Evolutionary conservation across 2,888 invertebrate genomes (phyloP), one percentile per base, ranked within the genome.

Genomic region (Clunio marinus): DNA sequence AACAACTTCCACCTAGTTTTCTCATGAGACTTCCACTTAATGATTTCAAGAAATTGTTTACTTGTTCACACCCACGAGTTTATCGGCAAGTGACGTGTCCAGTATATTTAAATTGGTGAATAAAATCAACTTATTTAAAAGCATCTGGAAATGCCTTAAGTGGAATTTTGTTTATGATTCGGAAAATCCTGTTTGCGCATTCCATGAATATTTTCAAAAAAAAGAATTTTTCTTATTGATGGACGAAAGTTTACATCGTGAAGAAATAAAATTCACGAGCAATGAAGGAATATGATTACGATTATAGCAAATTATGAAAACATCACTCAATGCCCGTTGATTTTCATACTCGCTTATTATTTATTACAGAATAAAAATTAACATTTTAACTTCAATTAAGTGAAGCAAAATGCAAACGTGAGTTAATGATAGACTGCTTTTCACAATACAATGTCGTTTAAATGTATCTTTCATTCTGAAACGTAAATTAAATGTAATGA

Each of bases 381-480:
- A 5, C 41, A 15, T 15, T 41, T 41, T 10, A 15, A 41, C 15
- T 41, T 32, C 37, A 41, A 62, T 41, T 62, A 37, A 62, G 62
- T 62, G 62, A 35, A 60, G 60, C 60, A 24, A 5, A 32, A 32
- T 10, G 32, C 32, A 10, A n/a, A 32, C 32, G 57, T 13, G 22
- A 60, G 20, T 32, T 28, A 32, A 27, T n/a, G 35, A 35, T 60
- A 17, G 8, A 13, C 25, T 59, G 8, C 32, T 28, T 10, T 20
- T 13, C 57, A 25, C 27, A 57, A 57, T 25, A 10, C 17, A 13
- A 46, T 22, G 5, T 10, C 25, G 57, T 57, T 28, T n/a, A 20
- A 62, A 62, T 62, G 37, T 24, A 62, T 37, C 62, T 62, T 37
- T n/a, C n/a, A n/a, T n/a, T 60, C 62, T 62, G 62, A 41, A 62